Percentiles rank a stretch among this genome's conserved stretches.
These are phyloP conservation scores for Gymnoscopelus microlampas DNA, from an alignment of 2,797 vertebrate genomes.

Conservation along the genomic window DNA sequence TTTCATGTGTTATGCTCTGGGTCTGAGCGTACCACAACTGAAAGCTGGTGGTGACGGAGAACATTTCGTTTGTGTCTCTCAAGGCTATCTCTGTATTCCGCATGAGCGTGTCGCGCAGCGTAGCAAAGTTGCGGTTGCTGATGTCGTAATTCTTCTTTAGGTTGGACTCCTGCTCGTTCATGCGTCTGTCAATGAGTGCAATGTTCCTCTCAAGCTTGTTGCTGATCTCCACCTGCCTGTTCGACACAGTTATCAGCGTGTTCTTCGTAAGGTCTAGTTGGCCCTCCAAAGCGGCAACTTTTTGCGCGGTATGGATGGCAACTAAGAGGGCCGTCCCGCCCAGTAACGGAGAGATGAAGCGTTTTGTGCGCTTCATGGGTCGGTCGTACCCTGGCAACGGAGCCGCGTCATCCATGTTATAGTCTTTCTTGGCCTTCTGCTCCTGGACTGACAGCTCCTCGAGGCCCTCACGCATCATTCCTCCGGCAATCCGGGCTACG, in stretches of 20 bases:
- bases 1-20: constrained; percentile 37
- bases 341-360: rapidly evolving
- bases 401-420: neutral
- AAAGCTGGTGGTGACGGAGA: constrained; percentile 28
- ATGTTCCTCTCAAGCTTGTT: constrained; percentile 18
- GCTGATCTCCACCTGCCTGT: constrained; percentile 7
- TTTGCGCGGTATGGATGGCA: neutral
- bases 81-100: constrained; percentile 2
- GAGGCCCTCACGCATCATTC: constrained; percentile 15
- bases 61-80: constrained; percentile 17
- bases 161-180: neutral
- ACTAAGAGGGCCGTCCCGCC: rapidly evolving
- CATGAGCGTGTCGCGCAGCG: constrained; percentile 8
- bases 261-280: neutral
- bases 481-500: constrained; percentile 12
- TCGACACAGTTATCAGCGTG: rapidly evolving
- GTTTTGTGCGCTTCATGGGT: neutral
- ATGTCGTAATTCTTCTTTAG: constrained; percentile 18
- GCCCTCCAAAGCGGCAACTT: neutral
- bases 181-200: constrained; percentile 7
- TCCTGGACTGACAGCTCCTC: constrained; percentile 3
- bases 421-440: neutral
- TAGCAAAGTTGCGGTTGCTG: constrained; percentile 15
- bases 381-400: neutral
- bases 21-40: constrained; percentile 43